A percentile compares a stretch with the other conserved stretches of the same genome.
phyloP scores from a whole-genome alignment of 1,140 invertebrate genomes.

The Drosophila micromelanica region DNA sequence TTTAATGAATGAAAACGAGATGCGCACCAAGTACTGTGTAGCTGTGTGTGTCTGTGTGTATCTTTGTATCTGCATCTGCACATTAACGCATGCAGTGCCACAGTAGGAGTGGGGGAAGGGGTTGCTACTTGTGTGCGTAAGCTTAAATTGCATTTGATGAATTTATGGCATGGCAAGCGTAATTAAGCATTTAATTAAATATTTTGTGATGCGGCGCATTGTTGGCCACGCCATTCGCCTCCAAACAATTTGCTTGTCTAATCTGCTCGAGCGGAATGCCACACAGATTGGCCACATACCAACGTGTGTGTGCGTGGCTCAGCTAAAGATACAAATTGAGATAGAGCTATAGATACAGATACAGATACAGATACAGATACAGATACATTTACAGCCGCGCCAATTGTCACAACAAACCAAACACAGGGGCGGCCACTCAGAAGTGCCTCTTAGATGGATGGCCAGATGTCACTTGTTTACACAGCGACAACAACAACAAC shows the following conservation, averaged over 20 bases:
- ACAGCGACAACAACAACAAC: conserved; percentile 41
- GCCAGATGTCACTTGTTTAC: conserved; percentile 78
- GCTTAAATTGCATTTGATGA: conserved; percentile 83
- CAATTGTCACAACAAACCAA: conserved; percentile 36
- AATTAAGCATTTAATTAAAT: conserved; percentile 85
- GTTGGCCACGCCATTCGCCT: conserved; percentile 31
- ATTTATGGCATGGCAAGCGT: conserved; percentile 84
- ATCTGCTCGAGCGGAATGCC: conserved; percentile 75
- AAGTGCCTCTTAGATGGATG: conserved; percentile 2
- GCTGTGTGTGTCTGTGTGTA: conserved; percentile 29
- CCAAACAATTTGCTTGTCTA: conserved; percentile 40
- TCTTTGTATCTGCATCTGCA: conserved; percentile 41
- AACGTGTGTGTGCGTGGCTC: not conserved
- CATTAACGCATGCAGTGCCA: conserved; percentile 31
- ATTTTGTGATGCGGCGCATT: conserved; percentile 73
- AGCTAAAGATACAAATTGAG: conserved; percentile 9
- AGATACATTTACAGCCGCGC: conserved; percentile 47
- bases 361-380: conserved; percentile 35
- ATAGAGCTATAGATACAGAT: conserved; percentile 13
- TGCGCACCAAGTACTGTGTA: conserved; percentile 29
- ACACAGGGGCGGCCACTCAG: conserved; percentile 49
- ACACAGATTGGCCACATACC: conserved; percentile 56
- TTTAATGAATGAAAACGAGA: conserved; percentile 58
- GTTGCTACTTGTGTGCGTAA: conserved; percentile 38
- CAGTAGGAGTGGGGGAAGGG: not conserved